Conservation (phyloP, 2,888 invertebrate genomes). For the Pteria penguin region DNA sequence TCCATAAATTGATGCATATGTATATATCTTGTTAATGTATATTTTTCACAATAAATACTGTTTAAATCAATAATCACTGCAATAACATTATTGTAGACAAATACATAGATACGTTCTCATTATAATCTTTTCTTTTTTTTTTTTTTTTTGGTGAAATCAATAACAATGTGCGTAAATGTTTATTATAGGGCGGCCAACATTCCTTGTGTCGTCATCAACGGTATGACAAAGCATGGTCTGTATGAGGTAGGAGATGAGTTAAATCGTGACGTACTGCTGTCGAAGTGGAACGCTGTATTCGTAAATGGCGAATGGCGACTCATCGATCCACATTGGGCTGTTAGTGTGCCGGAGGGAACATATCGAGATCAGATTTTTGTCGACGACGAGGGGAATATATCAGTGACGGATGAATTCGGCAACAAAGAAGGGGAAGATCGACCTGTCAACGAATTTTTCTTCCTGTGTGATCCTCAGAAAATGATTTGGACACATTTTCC, state of each 20-base stretch:
- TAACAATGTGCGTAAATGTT: background rate
- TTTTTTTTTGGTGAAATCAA: background rate
- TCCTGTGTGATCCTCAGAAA: constrained; percentile 62
- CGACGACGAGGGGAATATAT: constrained; percentile 32
- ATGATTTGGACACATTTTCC: constrained; percentile 61
- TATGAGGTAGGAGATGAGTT: constrained; percentile 37
- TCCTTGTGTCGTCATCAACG: constrained; percentile 40
- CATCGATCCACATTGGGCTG: constrained; percentile 39
- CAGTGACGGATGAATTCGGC: constrained; percentile 1
- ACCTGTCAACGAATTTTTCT: constrained; percentile 64
- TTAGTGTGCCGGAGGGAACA: constrained; percentile 22
- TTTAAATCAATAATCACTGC: no score
- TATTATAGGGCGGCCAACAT: constrained; percentile 32
- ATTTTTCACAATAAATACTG: no score
- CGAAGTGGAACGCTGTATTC: constrained; percentile 42
- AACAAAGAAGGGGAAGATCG: constrained; percentile 45
- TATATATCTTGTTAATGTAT: no score
- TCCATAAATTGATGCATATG: no score
- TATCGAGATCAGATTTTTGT: constrained; percentile 35
- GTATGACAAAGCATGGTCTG: constrained; percentile 34
- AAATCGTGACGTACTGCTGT: constrained; percentile 18
- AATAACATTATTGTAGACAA: no score
- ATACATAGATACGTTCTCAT: no score
- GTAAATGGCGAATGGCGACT: constrained; percentile 39
- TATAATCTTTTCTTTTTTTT: background rate